phyloP scores from a whole-genome alignment of 35 echinoderm and acorn worm species.

The Anneissia japonica region DNA sequence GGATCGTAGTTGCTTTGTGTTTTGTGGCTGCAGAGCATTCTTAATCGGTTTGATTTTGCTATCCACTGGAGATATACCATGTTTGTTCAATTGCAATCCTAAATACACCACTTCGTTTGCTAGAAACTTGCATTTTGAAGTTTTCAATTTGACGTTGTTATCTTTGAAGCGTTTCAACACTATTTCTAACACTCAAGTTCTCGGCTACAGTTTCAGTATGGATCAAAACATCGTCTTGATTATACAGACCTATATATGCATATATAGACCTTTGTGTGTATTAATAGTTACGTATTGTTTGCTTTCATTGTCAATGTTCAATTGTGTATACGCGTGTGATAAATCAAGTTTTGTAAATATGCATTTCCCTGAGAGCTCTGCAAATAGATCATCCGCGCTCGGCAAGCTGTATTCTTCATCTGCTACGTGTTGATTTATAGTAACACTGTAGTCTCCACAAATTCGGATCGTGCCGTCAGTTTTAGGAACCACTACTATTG shows the following conservation, averaged over 20 bases:
- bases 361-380: constrained; percentile 29
- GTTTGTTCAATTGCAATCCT: neutral
- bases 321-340: constrained; percentile 59
- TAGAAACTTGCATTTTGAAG: neutral
- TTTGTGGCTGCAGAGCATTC: neutral
- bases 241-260: constrained; percentile 31
- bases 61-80: neutral
- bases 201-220: neutral
- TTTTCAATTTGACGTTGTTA: neutral
- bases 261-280: constrained; percentile 42
- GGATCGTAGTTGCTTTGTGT: neutral
- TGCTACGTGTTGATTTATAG: constrained; percentile 30
- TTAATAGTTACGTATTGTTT: constrained; percentile 26
- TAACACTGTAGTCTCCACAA: constrained; percentile 63
- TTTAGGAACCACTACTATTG: constrained; percentile 68
- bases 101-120: neutral
- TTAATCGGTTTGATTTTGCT: neutral
- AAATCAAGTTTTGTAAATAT: constrained; percentile 49
- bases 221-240: constrained; percentile 9
- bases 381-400: constrained; percentile 65
- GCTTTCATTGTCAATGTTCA: constrained; percentile 49
- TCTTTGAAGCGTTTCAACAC: neutral
- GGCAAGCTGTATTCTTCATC: constrained; percentile 45
- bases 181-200: neutral
- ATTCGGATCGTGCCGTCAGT: constrained; percentile 43